phyloP scores from a whole-genome alignment of 1,140 invertebrate species.

The Diorhabda sublineata region DNA sequence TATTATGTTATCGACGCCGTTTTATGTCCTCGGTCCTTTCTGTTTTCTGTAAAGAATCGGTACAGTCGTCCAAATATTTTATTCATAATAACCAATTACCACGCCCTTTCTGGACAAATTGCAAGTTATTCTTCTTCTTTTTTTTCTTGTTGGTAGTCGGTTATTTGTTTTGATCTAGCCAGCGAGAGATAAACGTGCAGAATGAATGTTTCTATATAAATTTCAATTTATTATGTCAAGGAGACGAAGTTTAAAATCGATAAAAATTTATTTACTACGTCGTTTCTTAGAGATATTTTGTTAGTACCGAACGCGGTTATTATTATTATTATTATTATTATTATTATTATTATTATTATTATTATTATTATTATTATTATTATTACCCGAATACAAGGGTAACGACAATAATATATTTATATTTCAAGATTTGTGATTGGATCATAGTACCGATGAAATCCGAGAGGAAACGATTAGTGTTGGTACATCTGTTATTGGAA shows the following conservation, averaged over 20 bases:
- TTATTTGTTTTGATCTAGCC: background rate
- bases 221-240: constrained; percentile 3
- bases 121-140: background rate
- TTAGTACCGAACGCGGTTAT: background rate
- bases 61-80: background rate
- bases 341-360: too few relatives aligned
- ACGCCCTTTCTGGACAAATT: background rate
- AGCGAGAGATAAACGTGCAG: background rate
- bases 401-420: too few relatives aligned
- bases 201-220: constrained; percentile 3
- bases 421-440: too few relatives aligned
- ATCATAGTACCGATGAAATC: too few relatives aligned
- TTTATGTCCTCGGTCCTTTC: too few relatives aligned
- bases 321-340: too few relatives aligned
- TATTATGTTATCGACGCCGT: too few relatives aligned
- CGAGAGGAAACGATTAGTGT: too few relatives aligned
- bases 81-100: constrained; percentile 1
- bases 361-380: background rate
- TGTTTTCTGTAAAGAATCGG: too few relatives aligned
- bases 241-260: constrained; percentile 2
- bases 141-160: background rate
- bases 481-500: too few relatives aligned
- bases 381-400: too few relatives aligned
- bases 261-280: constrained; percentile 3
- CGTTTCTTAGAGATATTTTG: background rate